These are phyloP conservation scores for Polyommatus icarus DNA, from an alignment of 2,888 invertebrate genomes.

Conservation along the genomic window DNA sequence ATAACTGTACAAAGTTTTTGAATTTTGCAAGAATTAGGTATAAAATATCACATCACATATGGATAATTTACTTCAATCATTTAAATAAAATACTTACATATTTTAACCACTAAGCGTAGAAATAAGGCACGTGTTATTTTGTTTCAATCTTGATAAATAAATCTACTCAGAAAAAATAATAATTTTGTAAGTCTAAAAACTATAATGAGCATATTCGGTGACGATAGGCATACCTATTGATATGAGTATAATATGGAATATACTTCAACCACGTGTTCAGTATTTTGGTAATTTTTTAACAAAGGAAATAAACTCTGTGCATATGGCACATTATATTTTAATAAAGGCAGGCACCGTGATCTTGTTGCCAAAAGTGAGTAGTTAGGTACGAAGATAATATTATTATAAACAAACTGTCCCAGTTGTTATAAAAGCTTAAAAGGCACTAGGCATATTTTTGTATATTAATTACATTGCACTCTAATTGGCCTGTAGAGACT, in stretches of 20 bases:
- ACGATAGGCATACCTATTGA: neutral
- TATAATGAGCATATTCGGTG: neutral
- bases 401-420: neutral
- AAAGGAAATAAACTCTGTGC: neutral
- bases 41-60: neutral
- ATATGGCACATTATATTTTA: neutral
- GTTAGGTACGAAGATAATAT: neutral
- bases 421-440: neutral
- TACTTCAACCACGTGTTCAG: neutral
- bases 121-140: conserved; percentile 20
- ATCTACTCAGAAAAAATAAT: neutral
- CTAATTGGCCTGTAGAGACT: neutral
- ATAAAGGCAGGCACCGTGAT: neutral
- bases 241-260: neutral
- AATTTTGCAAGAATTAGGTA: neutral
- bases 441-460: neutral
- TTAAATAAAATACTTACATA: neutral
- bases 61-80: neutral
- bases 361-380: neutral
- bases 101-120: conserved; percentile 17
- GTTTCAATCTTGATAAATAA: neutral
- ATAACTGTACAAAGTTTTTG: neutral
- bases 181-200: neutral
- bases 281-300: neutral
- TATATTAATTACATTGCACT: neutral